Base-by-base conservation (phyloP, 2,888 invertebrate genomes). In the Coleophora flavipennella region DNA sequence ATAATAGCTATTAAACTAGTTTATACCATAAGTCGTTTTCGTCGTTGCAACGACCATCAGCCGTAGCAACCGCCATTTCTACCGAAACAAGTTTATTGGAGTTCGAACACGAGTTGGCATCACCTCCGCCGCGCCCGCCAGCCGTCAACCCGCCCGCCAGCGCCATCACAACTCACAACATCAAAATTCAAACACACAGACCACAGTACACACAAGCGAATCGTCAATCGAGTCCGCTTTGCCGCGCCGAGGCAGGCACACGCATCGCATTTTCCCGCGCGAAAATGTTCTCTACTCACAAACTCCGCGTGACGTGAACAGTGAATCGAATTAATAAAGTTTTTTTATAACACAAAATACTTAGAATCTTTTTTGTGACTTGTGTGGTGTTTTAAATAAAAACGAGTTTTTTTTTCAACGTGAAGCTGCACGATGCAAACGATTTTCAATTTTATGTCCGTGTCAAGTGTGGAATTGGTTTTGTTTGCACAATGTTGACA, bases 401-500 rank as follows among this genome's bases (percentile, higher is more conserved):
- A 45, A 46, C 49, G 46, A 54, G 49, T 59, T 53, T 57, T 54
- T 46, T 50, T 58, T 56, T 57, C 43, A 9, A 12, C 10, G n/a
- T n/a, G 20, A 25, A 34, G 13, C 58, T 62, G 54, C 71, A 79
- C 72, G 60, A 80, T 81, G 81, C 72, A 68, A 74, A 73, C 66
- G 59, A 61, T 70, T 72, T 55, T 69, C 56, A 57, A 62, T 71
- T 67, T 62, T 68, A 63, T 66, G 53, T 62, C 53, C 55, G 63
- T 59, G 53, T 63, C 59, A 49, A 64, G 67, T 72, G 71, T 67
- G 62, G 62, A 59, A 62, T 67, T 67, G 43, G 59, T 62, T 65
- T 57, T 63, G 56, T 59, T 70, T 55, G 59, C 62, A 83, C 71
- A 69, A 83, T 83, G 83, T 74, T 81, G 61, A 77, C 67, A 61